Evolutionary conservation across 2,888 invertebrate genomes (phyloP).

Genomic region (Coenonympha glycerion): DNA sequence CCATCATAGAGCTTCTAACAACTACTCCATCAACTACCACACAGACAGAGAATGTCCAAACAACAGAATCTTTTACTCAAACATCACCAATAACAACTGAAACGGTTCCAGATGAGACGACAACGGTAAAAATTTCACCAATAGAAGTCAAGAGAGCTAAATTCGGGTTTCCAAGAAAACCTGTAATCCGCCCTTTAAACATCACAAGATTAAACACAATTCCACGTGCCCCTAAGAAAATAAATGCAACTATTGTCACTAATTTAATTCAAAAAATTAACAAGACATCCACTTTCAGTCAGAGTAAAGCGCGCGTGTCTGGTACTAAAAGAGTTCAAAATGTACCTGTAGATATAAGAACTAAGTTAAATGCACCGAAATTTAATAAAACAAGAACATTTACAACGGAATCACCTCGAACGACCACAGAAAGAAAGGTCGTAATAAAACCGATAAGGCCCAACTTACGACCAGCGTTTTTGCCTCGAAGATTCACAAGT

Average conservation of each 20-base stretch:
- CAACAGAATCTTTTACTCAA: conserved; percentile 33
- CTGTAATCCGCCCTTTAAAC: conserved; percentile 52
- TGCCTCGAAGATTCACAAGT: conserved; percentile 56
- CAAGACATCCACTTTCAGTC: conserved; percentile 54
- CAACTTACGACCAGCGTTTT: conserved; percentile 57
- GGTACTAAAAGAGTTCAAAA: conserved; percentile 54
- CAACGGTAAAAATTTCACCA: conserved; percentile 49
- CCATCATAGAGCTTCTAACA: conserved; percentile 30
- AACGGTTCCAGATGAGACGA: conserved; percentile 47
- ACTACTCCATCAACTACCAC: conserved; percentile 18
- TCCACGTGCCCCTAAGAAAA: conserved; percentile 44
- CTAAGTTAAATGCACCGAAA: conserved; percentile 40
- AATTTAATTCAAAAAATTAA: conserved; percentile 50
- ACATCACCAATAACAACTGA: conserved; percentile 18
- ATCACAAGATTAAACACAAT: conserved; percentile 42
- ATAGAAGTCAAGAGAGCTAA: conserved; percentile 57
- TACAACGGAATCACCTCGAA: conserved; percentile 57
- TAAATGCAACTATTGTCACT: conserved; percentile 41
- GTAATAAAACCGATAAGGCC: conserved; percentile 61
- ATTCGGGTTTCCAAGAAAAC: conserved; percentile 61
- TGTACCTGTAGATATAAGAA: conserved; percentile 61
- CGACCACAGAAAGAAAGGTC: conserved; percentile 59
- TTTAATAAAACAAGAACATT: conserved; percentile 37
- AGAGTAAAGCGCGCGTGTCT: conserved; percentile 55
- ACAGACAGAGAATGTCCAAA: conserved; percentile 6